Evolutionary conservation across 2,888 invertebrate genomes (phyloP).

Genomic region (Ametastegia equiseti): DNA sequence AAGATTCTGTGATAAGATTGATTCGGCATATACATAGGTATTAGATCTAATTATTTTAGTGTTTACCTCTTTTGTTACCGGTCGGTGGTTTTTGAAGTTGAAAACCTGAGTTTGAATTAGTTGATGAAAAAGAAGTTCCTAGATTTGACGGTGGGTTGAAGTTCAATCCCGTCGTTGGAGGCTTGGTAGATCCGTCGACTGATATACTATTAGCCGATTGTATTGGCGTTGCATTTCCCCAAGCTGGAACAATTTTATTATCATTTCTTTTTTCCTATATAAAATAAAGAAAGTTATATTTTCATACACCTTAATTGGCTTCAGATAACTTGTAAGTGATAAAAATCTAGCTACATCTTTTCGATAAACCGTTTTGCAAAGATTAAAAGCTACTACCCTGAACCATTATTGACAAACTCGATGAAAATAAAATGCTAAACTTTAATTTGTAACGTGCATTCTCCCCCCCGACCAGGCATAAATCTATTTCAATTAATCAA

Average conservation of each 20-base stretch:
- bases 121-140: constrained; percentile 68
- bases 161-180: constrained; percentile 71
- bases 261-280: neutral
- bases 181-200: constrained; percentile 66
- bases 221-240: constrained; percentile 68
- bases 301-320: neutral
- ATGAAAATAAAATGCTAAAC: neutral
- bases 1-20: neutral
- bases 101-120: constrained; percentile 76
- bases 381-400: neutral
- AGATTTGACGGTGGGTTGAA: constrained; percentile 72
- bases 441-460: neutral
- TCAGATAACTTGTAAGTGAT: neutral
- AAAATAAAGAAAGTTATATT: neutral
- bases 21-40: neutral
- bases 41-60: constrained; percentile 73
- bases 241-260: constrained; percentile 64
- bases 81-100: constrained; percentile 85
- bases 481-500: neutral
- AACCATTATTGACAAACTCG: neutral
- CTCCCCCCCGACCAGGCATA: neutral
- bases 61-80: constrained; percentile 83
- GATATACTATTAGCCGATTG: constrained; percentile 66
- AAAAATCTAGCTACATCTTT: neutral
- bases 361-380: neutral